Base-by-base conservation (phyloP, 2,113 vertebrate genomes). In the Syrrhaptes paradoxus region DNA sequence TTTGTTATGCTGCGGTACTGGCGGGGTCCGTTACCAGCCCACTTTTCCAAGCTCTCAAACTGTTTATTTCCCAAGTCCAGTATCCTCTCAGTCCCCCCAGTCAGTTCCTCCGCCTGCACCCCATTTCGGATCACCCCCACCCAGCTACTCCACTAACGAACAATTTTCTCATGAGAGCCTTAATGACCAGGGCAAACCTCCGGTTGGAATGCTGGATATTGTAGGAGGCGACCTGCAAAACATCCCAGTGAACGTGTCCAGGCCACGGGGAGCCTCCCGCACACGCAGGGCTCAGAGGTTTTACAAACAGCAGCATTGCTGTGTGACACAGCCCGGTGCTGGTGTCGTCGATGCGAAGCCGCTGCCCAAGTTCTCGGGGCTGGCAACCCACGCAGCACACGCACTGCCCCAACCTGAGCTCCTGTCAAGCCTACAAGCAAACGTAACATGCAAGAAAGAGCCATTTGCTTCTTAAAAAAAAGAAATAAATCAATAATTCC, bases 371-470 rank as follows among this genome's bases (percentile, higher is more conserved):
- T 29, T 14, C 34, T 13, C 4, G 48, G 9, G 24, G 16, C 54
- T 13, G 3, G 45, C 26, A 54, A 5, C 57, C 21, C 57, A 4
- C 4, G 0, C 41, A 3, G 18, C 1, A 13, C 38, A 4, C 3
- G 4, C 26, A 11, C 61, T 41, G 31, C 48, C 58, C 17, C 25
- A 15, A 24, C 48, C 71, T 2, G 5, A 13, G 36, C 4, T 52
- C 66, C 38, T 66, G 65, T 17, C 63, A 34, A 75, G 72, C 32
- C 79, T 41, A 19, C 38, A 20, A 65, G 75, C 43, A 58, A 77
- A 38, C 4, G 25, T 3, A 51, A 45, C 20, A 10, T 21, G 58
- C 61, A 66, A 51, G n/a, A 89, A 78, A 58, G 0, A 55, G 57
- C 19, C n/a, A 9, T 58, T 82, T 74, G 67, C 34, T 83, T 28